Evolutionary conservation across 2,888 invertebrate species (phyloP).

Genomic region (Notocelia uddmanniana): DNA sequence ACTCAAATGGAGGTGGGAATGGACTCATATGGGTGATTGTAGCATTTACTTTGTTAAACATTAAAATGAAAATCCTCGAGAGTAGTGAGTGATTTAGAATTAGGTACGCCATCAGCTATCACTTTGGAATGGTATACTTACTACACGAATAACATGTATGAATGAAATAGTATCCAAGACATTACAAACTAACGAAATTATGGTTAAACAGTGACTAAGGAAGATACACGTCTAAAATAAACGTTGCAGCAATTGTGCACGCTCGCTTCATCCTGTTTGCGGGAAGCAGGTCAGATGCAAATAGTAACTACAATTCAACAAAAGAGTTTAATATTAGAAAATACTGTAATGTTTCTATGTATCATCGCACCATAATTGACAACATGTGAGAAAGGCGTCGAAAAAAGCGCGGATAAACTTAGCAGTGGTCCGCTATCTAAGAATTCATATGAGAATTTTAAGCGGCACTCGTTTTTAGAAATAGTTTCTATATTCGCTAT

Average conservation of each 20-base stretch:
- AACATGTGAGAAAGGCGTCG: neutral
- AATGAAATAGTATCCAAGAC: slow-evolving; percentile 2
- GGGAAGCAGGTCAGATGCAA: slow-evolving; percentile 67
- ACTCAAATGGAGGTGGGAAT: too few species aligned
- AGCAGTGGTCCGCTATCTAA: neutral
- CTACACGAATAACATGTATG: neutral
- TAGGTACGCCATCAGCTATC: neutral
- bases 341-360: neutral
- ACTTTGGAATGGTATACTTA: neutral
- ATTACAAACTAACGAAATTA: slow-evolving; percentile 36
- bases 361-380: neutral
- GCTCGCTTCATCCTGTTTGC: slow-evolving; percentile 61
- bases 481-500: slow-evolving; percentile 6
- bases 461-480: neutral
- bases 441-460: neutral
- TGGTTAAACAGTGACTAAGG: slow-evolving; percentile 62
- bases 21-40: neutral
- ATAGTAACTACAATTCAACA: slow-evolving; percentile 54
- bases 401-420: neutral
- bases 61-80: too few species aligned
- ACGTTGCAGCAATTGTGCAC: slow-evolving; percentile 55
- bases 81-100: neutral
- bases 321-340: neutral
- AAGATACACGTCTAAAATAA: slow-evolving; percentile 57
- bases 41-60: neutral